These are phyloP conservation scores for Trichacis sp. DNA, from an alignment of 2,888 invertebrate genomes.

Conservation along the genomic window DNA sequence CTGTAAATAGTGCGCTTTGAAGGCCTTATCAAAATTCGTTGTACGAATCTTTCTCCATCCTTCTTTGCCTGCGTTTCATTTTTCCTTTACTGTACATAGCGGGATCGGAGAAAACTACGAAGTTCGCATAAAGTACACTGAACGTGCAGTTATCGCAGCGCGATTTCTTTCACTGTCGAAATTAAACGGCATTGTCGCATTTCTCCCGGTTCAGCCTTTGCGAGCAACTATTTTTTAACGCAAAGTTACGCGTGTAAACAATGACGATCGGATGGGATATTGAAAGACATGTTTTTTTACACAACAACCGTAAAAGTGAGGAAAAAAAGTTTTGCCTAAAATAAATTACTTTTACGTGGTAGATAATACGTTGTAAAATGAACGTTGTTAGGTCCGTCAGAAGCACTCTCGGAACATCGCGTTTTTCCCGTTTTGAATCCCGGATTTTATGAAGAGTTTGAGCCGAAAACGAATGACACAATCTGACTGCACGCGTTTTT, in stretches of 20 bases:
- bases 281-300: constrained; percentile 37
- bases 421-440: no score
- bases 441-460: no score
- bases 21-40: constrained; percentile 2
- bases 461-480: no score
- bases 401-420: no score
- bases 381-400: no score
- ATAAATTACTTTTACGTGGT: constrained; percentile 9
- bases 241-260: constrained; percentile 18
- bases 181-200: not conserved
- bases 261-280: constrained; percentile 19
- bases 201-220: not conserved
- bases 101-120: not conserved
- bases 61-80: not conserved
- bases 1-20: not conserved
- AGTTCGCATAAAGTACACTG: no score
- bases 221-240: not conserved
- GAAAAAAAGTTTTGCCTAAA: constrained; percentile 15
- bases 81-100: not conserved
- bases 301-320: no score
- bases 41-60: not conserved
- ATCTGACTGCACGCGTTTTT: no score
- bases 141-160: not conserved
- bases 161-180: not conserved
- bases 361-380: not conserved